Percentiles rank a stretch among this genome's conserved stretches.
Evolutionary conservation across 2,797 vertebrate species (phyloP).

Genomic region (Hemitrygon akajei): DNA sequence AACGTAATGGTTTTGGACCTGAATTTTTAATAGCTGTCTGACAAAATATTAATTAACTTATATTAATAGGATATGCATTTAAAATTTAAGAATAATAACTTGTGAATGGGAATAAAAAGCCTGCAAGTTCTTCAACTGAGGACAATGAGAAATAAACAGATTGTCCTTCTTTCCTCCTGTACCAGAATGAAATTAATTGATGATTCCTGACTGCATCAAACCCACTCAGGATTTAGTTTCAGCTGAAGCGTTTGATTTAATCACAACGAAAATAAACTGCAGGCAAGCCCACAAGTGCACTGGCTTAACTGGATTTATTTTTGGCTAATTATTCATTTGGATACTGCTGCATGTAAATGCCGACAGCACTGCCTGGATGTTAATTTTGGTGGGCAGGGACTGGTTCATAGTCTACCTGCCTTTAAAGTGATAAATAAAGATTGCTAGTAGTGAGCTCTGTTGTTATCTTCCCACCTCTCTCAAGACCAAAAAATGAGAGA

Average conservation of each 20-base stretch:
- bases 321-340: not conserved
- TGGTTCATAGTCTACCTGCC: not conserved
- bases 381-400: not conserved
- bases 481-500: not conserved
- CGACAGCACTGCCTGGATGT: not conserved
- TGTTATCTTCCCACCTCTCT: not conserved
- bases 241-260: constrained; percentile 3
- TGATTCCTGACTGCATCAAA: not conserved
- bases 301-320: not conserved
- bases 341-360: not conserved
- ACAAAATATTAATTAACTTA: not conserved
- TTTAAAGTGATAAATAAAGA: not conserved
- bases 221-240: not conserved
- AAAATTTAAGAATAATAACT: not conserved
- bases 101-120: not conserved
- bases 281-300: not conserved
- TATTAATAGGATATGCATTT: not conserved
- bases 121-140: not conserved
- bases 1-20: not conserved
- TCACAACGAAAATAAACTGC: not conserved
- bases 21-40: constrained; percentile 12
- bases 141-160: not conserved
- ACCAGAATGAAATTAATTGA: not conserved
- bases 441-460: not conserved
- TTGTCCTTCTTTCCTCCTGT: not conserved